These are phyloP conservation scores for Sphyrna mokarran DNA, from an alignment of 2,113 vertebrate species.

Conservation along the genomic window DNA sequence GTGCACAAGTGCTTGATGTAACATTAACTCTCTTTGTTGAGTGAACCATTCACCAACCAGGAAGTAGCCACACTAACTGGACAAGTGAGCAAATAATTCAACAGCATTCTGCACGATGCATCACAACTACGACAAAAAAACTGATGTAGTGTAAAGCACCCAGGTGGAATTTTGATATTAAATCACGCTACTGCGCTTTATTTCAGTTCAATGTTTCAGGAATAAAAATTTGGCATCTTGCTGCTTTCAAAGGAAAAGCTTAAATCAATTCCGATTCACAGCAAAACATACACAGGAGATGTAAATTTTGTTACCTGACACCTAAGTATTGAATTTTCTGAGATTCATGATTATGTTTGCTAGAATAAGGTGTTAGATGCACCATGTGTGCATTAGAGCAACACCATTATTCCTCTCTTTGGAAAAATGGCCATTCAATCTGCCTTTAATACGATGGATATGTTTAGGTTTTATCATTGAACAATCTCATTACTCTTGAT, in stretches of 20 bases:
- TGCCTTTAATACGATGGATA: neutral
- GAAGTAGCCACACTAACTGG: neutral
- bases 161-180: neutral
- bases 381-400: neutral
- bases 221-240: neutral
- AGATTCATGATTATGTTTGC: neutral
- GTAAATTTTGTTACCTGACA: neutral
- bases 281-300: neutral
- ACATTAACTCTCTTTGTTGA: neutral
- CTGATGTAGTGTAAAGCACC: neutral
- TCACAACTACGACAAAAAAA: neutral
- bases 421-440: neutral
- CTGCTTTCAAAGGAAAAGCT: neutral
- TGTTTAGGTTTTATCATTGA: neutral
- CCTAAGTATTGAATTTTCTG: neutral
- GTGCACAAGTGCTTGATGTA: neutral
- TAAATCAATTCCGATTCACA: neutral
- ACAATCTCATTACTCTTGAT: neutral
- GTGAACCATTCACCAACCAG: neutral
- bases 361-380: neutral
- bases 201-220: neutral
- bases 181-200: neutral
- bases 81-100: neutral
- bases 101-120: neutral
- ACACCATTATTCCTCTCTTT: neutral